Conservation (phyloP, 2,113 vertebrate genomes). For the human region GRCh38 chrX:21858001-21858500, state of each 20-base stretch:
- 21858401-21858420: slow-evolving; percentile 89
- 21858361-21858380: slow-evolving; percentile 82
- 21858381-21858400: slow-evolving; percentile 86
- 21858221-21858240: slow-evolving; percentile 93
- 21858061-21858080: slow-evolving; percentile 87
- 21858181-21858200: slow-evolving; percentile 95
- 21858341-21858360: slow-evolving; percentile 90
- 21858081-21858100: slow-evolving; percentile 89
- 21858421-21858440: slow-evolving; percentile 83
- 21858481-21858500: background rate
- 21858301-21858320: slow-evolving; percentile 86
- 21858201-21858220: slow-evolving; percentile 91
- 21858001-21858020: slow-evolving; percentile 85
- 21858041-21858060: slow-evolving; percentile 85
- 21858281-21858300: slow-evolving; percentile 86
- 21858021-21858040: slow-evolving; percentile 87
- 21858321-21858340: slow-evolving; percentile 81
- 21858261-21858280: slow-evolving; percentile 91
- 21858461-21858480: slow-evolving; percentile 24
- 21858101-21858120: slow-evolving; percentile 83
- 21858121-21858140: background rate
- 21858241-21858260: slow-evolving; percentile 92
- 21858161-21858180: slow-evolving; percentile 90
- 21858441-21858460: slow-evolving; percentile 53
- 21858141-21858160: slow-evolving; percentile 70